Base-by-base conservation (phyloP, 2,888 invertebrate genomes). In the Hydroisotoma schaefferi region DNA sequence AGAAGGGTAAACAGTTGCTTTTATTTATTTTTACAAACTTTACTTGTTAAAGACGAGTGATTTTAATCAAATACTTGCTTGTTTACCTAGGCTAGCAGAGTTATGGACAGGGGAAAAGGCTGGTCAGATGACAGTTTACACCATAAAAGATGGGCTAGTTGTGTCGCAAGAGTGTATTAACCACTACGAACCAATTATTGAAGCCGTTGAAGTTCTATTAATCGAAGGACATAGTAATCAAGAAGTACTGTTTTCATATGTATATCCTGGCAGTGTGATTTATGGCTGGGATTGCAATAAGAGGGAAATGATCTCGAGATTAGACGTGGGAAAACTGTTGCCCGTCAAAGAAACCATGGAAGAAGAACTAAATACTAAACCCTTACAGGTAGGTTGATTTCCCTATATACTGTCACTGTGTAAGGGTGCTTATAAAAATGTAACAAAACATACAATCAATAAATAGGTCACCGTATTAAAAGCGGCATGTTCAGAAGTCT, bases 311-410 rank as follows among this genome's bases (percentile, higher is more conserved):
- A 79, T 85, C 2, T 88, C 88, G 67, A 86, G 87, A 71, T 80
- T 97, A 57, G 95, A 97, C 78, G 90, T 94, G 79, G 90, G 89
- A 44, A 94, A 93, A 78, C 80, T 94, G 72, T 87, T 88, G 68
- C 94, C 94, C 91, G 77, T 93, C 90, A 15, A 94, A 94, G 77
- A 91, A 92, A 87, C 90, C 43, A 87, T 93, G 65, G 94, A 94
- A 75, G 92, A 93, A 73, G 87, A 87, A 75, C 80, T 91, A 1
- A 87, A 86, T 71, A 84, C 85, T 2, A 86, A 85, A 26, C 85
- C 88, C 69, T 87, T 88, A 73, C 87, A 88, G 77, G 86, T 87
- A 74, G 77, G 27, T 38, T 10, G 6, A 23, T 46, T 46, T 23
- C 46, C 46, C 4, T 46, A 33, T 15, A 33, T 33, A 8, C 8